Conservation (phyloP, 2,113 vertebrate species). For the Tinamus guttatus region DNA sequence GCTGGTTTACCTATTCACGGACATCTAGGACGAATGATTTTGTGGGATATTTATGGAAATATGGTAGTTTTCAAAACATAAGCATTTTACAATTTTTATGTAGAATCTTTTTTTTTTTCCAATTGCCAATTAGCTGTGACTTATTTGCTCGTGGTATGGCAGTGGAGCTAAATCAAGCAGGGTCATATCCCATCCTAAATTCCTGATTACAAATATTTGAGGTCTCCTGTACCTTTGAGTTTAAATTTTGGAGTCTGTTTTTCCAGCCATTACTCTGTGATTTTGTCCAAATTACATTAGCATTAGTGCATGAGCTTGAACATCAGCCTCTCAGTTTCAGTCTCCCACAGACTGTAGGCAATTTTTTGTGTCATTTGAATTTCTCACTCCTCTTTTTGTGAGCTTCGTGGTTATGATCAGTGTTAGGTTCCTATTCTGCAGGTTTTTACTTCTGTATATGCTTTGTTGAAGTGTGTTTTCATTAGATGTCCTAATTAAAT, state of each 20-base stretch:
- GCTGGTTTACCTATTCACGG: neutral
- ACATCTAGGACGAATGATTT: neutral
- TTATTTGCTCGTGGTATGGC: neutral
- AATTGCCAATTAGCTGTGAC: neutral
- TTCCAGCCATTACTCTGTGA: neutral
- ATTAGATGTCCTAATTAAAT: constrained; percentile 15
- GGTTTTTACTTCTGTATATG: neutral
- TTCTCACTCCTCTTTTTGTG: neutral
- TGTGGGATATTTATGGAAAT: neutral
- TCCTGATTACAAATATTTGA: neutral
- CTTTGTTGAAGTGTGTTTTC: constrained; percentile 11
- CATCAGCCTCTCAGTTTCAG: neutral
- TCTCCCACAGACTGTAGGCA: neutral
- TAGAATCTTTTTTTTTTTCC: neutral
- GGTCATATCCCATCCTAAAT: neutral
- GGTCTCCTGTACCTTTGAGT: neutral
- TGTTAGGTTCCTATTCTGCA: neutral
- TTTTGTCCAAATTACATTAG: neutral
- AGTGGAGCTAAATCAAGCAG: neutral
- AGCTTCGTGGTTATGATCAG: neutral
- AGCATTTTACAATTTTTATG: neutral
- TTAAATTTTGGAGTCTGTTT: neutral
- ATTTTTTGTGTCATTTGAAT: neutral
- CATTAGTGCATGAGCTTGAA: neutral
- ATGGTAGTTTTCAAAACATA: neutral